phyloP scores from a whole-genome alignment of 2,797 vertebrate species.

The Fistularia tabacaria region DNA sequence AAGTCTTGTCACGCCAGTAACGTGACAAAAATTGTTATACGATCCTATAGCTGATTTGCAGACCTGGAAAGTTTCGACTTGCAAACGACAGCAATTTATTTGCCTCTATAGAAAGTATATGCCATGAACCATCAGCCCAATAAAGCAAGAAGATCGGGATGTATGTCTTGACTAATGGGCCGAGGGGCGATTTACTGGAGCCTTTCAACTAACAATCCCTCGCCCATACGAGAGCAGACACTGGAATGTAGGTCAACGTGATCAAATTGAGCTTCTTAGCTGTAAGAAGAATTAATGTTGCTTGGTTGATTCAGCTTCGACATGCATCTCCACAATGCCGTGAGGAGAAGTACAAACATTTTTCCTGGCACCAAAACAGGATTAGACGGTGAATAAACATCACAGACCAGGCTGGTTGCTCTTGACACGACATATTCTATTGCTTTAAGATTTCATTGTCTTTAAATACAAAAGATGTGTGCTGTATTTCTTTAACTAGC shows the following conservation, averaged over 20 bases:
- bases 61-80: no score
- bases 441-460: no score
- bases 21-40: no score
- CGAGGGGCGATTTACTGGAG: conserved; percentile 42
- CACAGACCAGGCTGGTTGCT: no score
- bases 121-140: background rate
- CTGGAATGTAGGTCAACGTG: conserved; percentile 48
- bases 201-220: conserved; percentile 40
- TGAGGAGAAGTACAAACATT: conserved; percentile 5
- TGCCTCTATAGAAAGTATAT: no score
- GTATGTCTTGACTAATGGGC: conserved; percentile 33
- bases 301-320: conserved; percentile 24
- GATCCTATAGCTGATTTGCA: no score
- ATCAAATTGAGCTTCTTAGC: conserved; percentile 51
- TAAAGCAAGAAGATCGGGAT: conserved; percentile 18
- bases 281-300: conserved; percentile 53
- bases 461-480: no score
- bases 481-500: background rate
- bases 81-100: no score
- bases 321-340: conserved; percentile 33
- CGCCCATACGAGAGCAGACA: conserved; percentile 15
- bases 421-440: no score
- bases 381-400: no score
- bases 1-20: no score
- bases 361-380: no score